These are phyloP conservation scores for Schrankia costaestrigalis DNA, from an alignment of 2,888 invertebrate species.

Conservation along the genomic window DNA sequence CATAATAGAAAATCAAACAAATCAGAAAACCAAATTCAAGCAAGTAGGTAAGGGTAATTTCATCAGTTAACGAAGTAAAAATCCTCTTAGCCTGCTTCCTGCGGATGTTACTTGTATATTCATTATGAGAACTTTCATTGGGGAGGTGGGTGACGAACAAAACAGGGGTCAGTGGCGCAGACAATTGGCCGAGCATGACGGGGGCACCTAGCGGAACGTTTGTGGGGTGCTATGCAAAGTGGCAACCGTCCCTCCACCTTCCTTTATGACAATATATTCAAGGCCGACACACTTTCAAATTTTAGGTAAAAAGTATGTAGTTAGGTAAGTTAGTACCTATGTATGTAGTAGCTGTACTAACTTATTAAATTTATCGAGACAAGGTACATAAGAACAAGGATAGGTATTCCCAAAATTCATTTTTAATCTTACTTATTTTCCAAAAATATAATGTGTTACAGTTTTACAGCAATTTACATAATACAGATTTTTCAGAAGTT, in stretches of 20 bases:
- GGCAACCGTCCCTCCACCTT: constrained; percentile 38
- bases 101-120: constrained; percentile 21
- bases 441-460: too few relatives aligned
- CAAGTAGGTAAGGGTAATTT: not conserved
- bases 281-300: constrained; percentile 24
- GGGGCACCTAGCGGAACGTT: constrained; percentile 51
- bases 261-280: constrained; percentile 19
- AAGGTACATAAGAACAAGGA: too few relatives aligned
- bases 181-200: constrained; percentile 52
- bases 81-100: constrained; percentile 33
- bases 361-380: too few relatives aligned
- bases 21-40: not conserved
- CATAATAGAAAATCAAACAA: constrained; percentile 1
- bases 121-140: constrained; percentile 19
- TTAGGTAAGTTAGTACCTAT: too few relatives aligned
- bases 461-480: too few relatives aligned
- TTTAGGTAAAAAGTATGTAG: not conserved
- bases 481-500: too few relatives aligned
- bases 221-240: constrained; percentile 49
- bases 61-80: constrained; percentile 35
- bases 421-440: too few relatives aligned
- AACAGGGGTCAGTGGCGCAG: constrained; percentile 49
- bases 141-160: constrained; percentile 21
- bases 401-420: too few relatives aligned
- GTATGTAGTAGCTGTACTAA: too few relatives aligned